Evolutionary conservation across 2,888 invertebrate species (phyloP).

Genomic region (Xanthorhoe spadicearia): DNA sequence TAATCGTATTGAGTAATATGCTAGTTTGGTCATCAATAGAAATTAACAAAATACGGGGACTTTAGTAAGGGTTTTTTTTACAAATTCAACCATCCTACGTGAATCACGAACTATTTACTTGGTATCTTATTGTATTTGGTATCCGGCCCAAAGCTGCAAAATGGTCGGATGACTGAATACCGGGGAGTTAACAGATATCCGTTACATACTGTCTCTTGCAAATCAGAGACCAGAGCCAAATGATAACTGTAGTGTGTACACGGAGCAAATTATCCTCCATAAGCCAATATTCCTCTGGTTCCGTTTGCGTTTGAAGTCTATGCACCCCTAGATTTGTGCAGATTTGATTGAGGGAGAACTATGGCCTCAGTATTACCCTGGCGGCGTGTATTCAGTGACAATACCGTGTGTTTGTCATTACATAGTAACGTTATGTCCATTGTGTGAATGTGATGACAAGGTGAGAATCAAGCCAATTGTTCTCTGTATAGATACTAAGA

Average conservation of each 20-base stretch:
- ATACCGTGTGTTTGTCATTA: conserved; percentile 9
- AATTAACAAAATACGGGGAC: too few relatives aligned
- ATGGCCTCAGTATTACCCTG: conserved; percentile 41
- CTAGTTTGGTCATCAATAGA: too few relatives aligned
- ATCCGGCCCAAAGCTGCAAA: too few relatives aligned
- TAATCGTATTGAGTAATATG: too few relatives aligned
- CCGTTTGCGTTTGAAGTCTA: conserved; percentile 49
- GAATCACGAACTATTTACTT: too few relatives aligned
- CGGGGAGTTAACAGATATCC: too few relatives aligned
- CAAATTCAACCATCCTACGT: too few relatives aligned
- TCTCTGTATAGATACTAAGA: neutral
- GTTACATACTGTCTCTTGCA: conserved; percentile 16
- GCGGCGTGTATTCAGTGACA: conserved; percentile 45
- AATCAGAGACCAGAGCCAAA: conserved; percentile 47
- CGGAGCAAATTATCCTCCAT: conserved; percentile 38
- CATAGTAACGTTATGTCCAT: neutral
- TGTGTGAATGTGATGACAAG: conserved; percentile 5
- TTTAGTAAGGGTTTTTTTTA: too few relatives aligned
- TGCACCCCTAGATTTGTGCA: conserved; percentile 43
- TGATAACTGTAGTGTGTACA: conserved; percentile 37
- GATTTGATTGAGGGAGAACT: conserved; percentile 45
- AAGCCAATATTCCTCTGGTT: conserved; percentile 46
- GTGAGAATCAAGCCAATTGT: neutral
- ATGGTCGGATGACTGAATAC: too few relatives aligned
- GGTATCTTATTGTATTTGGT: too few relatives aligned